Evolutionary conservation across 2,113 vertebrate species (phyloP).

Genomic region (Triplophysa siluroides): DNA sequence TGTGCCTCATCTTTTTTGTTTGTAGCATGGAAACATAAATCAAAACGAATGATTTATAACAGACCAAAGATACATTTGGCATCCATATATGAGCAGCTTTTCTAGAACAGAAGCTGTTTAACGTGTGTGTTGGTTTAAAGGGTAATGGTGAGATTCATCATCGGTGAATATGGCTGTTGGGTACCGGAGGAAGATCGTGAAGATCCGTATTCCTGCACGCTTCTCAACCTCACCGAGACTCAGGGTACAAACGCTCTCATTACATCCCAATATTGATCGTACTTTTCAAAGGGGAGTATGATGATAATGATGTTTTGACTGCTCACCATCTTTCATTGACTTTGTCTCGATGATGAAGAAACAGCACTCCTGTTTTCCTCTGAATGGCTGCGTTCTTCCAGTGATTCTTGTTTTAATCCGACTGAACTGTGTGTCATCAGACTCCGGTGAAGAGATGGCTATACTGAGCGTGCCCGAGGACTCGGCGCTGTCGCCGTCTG

Average conservation of each 20-base stretch:
- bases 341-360: slow-evolving; percentile 56
- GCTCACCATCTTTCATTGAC: slow-evolving; percentile 54
- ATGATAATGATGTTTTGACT: slow-evolving; percentile 38
- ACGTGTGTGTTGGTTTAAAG: slow-evolving; percentile 66
- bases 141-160: slow-evolving; percentile 95
- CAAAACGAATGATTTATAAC: too few relatives aligned
- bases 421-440: slow-evolving; percentile 66
- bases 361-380: slow-evolving; percentile 46
- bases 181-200: slow-evolving; percentile 93
- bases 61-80: too few relatives aligned
- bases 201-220: slow-evolving; percentile 91
- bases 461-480: slow-evolving; percentile 79
- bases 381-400: slow-evolving; percentile 65
- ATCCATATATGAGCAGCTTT: too few relatives aligned
- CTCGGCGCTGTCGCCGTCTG: slow-evolving; percentile 70
- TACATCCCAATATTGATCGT: background rate
- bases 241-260: slow-evolving; percentile 69
- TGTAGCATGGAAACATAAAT: too few relatives aligned
- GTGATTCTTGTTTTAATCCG: slow-evolving; percentile 64
- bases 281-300: background rate
- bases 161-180: slow-evolving; percentile 86
- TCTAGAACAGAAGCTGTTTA: too few relatives aligned
- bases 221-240: slow-evolving; percentile 88
- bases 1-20: too few relatives aligned
- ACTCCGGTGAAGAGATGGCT: slow-evolving; percentile 83